Conservation (phyloP, 2,113 vertebrate species). For the Microtus pennsylvanicus region DNA sequence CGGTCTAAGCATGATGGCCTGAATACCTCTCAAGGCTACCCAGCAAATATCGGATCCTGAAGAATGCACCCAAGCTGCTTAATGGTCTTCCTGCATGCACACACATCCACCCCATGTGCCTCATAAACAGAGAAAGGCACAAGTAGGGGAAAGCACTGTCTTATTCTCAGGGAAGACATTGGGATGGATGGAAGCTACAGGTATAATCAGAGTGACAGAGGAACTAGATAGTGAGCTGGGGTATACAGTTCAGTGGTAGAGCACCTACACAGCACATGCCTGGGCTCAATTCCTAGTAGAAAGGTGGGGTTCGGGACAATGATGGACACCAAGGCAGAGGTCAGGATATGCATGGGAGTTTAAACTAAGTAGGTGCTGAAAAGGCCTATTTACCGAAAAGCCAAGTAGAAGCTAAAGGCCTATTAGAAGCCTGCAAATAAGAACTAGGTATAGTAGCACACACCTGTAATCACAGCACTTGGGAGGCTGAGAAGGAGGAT, state of each 20-base stretch:
- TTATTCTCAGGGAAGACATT: slow-evolving; percentile 10
- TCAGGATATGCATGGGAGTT: not conserved
- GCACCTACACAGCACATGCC: not conserved
- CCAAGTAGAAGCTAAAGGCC: slow-evolving; percentile 36
- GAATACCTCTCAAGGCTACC: slow-evolving; percentile 4
- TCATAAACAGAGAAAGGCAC: slow-evolving; percentile 39
- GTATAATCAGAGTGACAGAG: not conserved
- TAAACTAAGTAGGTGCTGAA: not conserved
- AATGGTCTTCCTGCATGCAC: not conserved
- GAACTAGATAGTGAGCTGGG: not conserved
- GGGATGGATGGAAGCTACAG: not conserved
- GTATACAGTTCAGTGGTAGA: not conserved
- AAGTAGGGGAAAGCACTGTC: not conserved
- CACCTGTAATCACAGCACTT: not conserved
- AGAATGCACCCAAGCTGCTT: not conserved
- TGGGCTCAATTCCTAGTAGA: not conserved
- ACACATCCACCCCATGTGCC: not conserved
- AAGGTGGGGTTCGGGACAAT: not conserved
- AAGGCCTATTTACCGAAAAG: not conserved
- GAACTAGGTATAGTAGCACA: not conserved
- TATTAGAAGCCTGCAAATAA: slow-evolving; percentile 2
- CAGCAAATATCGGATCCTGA: not conserved
- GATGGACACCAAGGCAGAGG: not conserved
- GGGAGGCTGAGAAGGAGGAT: not conserved
- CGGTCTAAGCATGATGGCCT: not conserved